These are phyloP conservation scores for Rynchops niger DNA, from an alignment of 2,113 vertebrate species.

Conservation along the genomic window DNA sequence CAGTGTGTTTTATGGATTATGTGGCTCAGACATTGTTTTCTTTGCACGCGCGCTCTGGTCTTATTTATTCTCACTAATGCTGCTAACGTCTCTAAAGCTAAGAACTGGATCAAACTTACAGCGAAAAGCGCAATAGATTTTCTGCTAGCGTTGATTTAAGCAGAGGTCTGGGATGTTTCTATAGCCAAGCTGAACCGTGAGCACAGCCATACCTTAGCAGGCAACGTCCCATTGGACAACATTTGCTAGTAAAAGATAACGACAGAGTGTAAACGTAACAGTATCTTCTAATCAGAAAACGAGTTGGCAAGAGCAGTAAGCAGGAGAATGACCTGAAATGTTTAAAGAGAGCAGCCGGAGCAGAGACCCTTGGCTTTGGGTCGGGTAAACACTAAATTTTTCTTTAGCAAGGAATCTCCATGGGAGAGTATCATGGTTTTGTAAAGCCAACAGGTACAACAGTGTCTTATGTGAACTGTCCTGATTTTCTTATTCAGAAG, in stretches of 20 bases:
- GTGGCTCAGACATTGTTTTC: not conserved
- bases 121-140: not conserved
- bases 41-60: not conserved
- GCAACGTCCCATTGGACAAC: not conserved
- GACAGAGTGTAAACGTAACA: not conserved
- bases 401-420: not conserved
- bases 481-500: not conserved
- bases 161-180: not conserved
- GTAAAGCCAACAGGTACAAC: not conserved
- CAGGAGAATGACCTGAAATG: not conserved
- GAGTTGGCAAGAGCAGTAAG: not conserved
- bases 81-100: not conserved
- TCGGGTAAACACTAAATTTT: not conserved
- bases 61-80: not conserved
- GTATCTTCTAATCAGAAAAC: not conserved
- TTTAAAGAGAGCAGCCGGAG: not conserved
- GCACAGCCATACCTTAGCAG: not conserved
- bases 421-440: not conserved
- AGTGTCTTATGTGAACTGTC: not conserved
- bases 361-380: not conserved
- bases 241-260: not conserved
- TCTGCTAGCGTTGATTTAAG: not conserved
- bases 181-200: not conserved
- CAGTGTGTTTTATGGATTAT: not conserved
- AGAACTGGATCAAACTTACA: not conserved